These are phyloP conservation scores for Poecilia gillii DNA, from an alignment of 2,797 vertebrate genomes.

Conservation along the genomic window DNA sequence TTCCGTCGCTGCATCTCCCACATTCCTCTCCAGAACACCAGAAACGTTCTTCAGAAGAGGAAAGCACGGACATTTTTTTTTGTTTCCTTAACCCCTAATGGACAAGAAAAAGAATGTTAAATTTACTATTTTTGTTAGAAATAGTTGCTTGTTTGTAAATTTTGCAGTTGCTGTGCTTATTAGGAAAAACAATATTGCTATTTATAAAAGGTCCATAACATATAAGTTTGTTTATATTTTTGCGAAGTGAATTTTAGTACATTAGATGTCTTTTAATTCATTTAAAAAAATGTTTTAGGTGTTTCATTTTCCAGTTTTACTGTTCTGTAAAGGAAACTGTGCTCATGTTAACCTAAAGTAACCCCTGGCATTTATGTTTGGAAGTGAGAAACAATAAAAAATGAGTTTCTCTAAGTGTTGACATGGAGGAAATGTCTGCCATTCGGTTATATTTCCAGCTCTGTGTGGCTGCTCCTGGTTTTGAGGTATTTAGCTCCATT, in stretches of 20 bases:
- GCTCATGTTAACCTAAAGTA: not conserved
- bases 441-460: constrained; percentile 63
- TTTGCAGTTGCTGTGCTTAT: too few relatives aligned
- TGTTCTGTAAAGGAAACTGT: not conserved
- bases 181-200: too few relatives aligned
- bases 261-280: not conserved
- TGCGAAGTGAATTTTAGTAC: not conserved
- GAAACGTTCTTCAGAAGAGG: too few relatives aligned
- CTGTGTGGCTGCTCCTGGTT: constrained; percentile 54
- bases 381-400: constrained; percentile 29
- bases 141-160: too few relatives aligned
- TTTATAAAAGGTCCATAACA: too few relatives aligned
- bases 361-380: constrained; percentile 32
- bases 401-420: constrained; percentile 39
- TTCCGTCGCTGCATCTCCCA: too few relatives aligned
- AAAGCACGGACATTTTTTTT: too few relatives aligned
- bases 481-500: constrained; percentile 39
- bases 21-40: too few relatives aligned
- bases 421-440: constrained; percentile 65
- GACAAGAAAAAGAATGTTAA: too few relatives aligned
- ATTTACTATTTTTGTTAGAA: too few relatives aligned
- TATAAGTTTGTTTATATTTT: too few relatives aligned
- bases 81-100: too few relatives aligned
- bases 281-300: not conserved
- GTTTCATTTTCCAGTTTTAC: not conserved